Percentiles rank a stretch among this genome's conserved stretches.
These are phyloP conservation scores for Sebastes alutus DNA, from an alignment of 2,797 vertebrate genomes.

Conservation along the genomic window DNA sequence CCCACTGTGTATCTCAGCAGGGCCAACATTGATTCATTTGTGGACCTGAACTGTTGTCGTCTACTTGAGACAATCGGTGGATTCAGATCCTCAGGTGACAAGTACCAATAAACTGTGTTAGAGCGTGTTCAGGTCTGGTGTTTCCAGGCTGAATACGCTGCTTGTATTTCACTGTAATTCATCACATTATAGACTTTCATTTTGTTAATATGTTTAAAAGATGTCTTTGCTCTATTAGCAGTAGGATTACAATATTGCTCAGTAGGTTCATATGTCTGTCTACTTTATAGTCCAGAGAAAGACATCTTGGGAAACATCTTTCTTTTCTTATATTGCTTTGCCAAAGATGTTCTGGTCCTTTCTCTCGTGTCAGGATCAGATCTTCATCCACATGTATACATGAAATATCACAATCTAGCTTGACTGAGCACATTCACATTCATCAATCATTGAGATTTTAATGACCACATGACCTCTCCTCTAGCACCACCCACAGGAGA, in stretches of 20 bases:
- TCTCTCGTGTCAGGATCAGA: background rate
- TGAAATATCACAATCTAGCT: background rate
- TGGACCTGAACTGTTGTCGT: background rate
- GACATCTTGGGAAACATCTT: background rate
- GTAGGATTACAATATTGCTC: background rate
- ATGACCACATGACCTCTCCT: background rate
- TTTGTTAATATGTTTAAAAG: background rate
- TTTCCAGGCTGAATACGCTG: background rate
- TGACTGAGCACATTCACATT: background rate
- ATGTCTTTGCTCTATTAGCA: background rate
- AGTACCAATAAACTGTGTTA: background rate
- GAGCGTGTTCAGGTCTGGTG: background rate
- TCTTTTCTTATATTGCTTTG: background rate
- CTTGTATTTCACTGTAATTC: background rate
- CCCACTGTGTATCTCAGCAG: background rate
- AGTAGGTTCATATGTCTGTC: background rate
- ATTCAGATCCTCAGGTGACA: background rate
- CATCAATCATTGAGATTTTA: background rate
- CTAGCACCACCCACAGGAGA: background rate
- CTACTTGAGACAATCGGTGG: background rate
- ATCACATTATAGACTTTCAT: background rate
- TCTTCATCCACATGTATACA: rapidly evolving
- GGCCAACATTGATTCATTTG: background rate
- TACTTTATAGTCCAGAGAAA: too few species aligned
- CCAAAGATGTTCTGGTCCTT: background rate